These are phyloP conservation scores for Pseudopodoces humilis DNA, from an alignment of 2,113 vertebrate genomes.

Conservation along the genomic window DNA sequence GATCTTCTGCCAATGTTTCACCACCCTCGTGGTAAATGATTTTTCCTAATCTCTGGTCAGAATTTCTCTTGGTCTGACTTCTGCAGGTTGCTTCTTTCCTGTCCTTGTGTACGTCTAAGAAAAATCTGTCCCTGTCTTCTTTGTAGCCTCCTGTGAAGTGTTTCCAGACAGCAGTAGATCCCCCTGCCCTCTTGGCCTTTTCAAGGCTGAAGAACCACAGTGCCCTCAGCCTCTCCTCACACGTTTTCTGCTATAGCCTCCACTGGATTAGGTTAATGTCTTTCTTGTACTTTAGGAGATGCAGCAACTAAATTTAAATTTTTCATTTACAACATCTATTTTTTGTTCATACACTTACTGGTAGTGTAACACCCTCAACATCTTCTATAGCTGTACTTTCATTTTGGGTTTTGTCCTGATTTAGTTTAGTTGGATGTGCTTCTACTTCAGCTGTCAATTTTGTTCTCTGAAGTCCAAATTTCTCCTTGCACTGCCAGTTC, in stretches of 20 bases:
- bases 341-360: not conserved
- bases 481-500: not conserved
- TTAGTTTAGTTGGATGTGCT: not conserved
- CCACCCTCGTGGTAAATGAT: not conserved
- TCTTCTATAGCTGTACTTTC: not conserved
- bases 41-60: not conserved
- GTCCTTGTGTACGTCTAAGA: not conserved
- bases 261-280: not conserved
- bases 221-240: not conserved
- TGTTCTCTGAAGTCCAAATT: not conserved
- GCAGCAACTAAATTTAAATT: not conserved
- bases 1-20: not conserved
- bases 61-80: not conserved
- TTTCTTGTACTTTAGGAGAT: not conserved
- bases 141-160: not conserved
- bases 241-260: not conserved
- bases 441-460: not conserved
- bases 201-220: not conserved
- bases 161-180: not conserved
- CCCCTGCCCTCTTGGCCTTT: not conserved
- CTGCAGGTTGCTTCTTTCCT: not conserved
- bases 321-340: not conserved
- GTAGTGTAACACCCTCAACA: not conserved
- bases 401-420: not conserved
- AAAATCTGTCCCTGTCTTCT: not conserved